Base-by-base conservation (phyloP, 1,140 invertebrate genomes). In the Orius laevigatus region DNA sequence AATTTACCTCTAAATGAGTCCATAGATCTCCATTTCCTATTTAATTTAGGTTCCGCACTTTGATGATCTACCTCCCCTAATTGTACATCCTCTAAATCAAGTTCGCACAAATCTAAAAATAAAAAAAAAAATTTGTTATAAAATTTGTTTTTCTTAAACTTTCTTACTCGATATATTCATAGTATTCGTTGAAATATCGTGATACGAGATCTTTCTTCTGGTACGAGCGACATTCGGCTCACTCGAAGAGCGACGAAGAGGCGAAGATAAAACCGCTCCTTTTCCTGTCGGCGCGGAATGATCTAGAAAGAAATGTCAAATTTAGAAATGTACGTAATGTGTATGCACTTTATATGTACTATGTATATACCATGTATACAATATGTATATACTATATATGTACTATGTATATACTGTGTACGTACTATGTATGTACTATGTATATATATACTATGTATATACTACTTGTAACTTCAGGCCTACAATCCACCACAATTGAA, bases 161-260 rank as follows among this genome's bases (percentile, higher is more conserved):
- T 40, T 8, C 38, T 40, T 8, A 40, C 38, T 20, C 14, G 19
- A 25, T 11, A 43, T 20, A 15, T 43, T 43, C 5, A 20, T 20
- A 6, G 41, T 5, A 25, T 43, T 43, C 14, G 25, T 43, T 6
- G 41, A 43, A 4, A 49, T 9, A 12, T 33, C 19, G 4, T 32
- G 12, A 16, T 43, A 31, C 2, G 35, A 32, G 2, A 31, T 18
- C 36, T 20, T 39, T n/a, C 31, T 39, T 34, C 48, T 42, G 11
- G 14, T 9, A 43, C 18, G 31, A 40, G 42, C 39, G 5, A 55
- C 12, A 43, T 55, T 55, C 6, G 47, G 68, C 52, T 73, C 71
- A 53, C 71, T 73, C 46, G 65, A 66, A 53, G 70, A 72, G 43
- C 71, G 62, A 35, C 45, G 18, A n/a, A 55, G 16, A 12, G 38